Conservation (phyloP, 2,888 invertebrate species). For the Stegana nigrithorax region DNA sequence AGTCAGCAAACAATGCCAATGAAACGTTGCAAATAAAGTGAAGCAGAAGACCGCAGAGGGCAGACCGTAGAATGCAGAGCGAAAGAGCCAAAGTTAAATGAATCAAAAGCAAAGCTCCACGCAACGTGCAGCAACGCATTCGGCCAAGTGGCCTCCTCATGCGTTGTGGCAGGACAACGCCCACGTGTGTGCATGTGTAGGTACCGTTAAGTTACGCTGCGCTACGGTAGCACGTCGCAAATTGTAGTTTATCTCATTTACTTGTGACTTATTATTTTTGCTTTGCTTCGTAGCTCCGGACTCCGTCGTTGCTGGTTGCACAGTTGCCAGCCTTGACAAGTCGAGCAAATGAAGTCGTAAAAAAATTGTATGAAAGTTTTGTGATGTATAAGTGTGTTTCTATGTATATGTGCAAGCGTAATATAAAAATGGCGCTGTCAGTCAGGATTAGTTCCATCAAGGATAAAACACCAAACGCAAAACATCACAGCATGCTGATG, state of each 20-base stretch:
- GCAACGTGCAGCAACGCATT: neutral
- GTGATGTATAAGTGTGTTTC: too few relatives aligned
- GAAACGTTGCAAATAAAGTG: too few relatives aligned
- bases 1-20: neutral
- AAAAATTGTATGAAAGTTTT: constrained; percentile 60
- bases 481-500: too few relatives aligned
- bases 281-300: constrained; percentile 5
- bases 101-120: constrained; percentile 1
- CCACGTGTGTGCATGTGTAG: too few relatives aligned
- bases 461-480: constrained; percentile 58
- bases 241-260: constrained; percentile 29
- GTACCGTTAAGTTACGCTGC: too few relatives aligned
- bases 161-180: neutral
- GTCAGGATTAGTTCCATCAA: constrained; percentile 63
- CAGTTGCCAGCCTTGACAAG: constrained; percentile 27
- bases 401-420: constrained; percentile 52
- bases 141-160: too few relatives aligned
- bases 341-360: constrained; percentile 60
- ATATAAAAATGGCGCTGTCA: constrained; percentile 54
- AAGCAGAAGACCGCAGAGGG: too few relatives aligned
- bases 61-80: too few relatives aligned
- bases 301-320: neutral
- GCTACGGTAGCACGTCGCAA: too few relatives aligned
- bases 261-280: constrained; percentile 56
- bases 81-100: constrained; percentile 1